Evolutionary conservation across 2,113 vertebrate genomes (phyloP).

Genomic region (Nothobranchius furzeri): DNA sequence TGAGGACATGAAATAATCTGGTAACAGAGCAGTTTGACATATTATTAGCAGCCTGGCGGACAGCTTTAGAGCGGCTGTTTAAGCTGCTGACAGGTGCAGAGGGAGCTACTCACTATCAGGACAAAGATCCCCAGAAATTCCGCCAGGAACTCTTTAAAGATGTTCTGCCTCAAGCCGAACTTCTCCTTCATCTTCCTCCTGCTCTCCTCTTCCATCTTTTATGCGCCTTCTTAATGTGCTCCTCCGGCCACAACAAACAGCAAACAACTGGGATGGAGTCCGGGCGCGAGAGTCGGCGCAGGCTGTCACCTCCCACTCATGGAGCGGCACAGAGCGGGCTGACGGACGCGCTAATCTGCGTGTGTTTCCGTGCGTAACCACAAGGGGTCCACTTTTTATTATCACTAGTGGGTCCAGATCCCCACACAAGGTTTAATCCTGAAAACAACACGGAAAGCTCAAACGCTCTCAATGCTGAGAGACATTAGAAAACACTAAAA

Average conservation of each 20-base stretch:
- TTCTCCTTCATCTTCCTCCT: constrained; percentile 81
- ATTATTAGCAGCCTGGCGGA: constrained; percentile 56
- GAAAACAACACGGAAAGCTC: not conserved
- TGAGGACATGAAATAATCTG: constrained; percentile 40
- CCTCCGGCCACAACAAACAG: constrained; percentile 63
- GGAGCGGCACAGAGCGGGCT: constrained; percentile 12
- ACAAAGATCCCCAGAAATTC: constrained; percentile 94
- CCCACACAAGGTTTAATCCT: not conserved
- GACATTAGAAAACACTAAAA: no score
- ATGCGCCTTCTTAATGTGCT: constrained; percentile 50
- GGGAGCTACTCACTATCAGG: constrained; percentile 89
- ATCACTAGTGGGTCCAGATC: not conserved
- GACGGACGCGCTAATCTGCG: constrained; percentile 28
- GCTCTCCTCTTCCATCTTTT: constrained; percentile 75
- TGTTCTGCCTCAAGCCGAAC: constrained; percentile 82
- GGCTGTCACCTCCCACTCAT: constrained; percentile 71
- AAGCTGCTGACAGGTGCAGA: constrained; percentile 65
- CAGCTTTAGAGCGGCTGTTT: constrained; percentile 58
- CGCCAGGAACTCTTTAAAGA: constrained; percentile 89
- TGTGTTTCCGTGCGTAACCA: constrained; percentile 43
- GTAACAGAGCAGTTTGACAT: constrained; percentile 50
- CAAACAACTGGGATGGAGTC: constrained; percentile 39
- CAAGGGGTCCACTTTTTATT: constrained; percentile 53
- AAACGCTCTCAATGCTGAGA: no score
- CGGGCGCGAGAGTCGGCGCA: constrained; percentile 31